A percentile compares a stretch with the other conserved stretches of the same genome.
Evolutionary conservation across 2,797 vertebrate genomes (phyloP).

Genomic region (Acanthiza pusilla): DNA sequence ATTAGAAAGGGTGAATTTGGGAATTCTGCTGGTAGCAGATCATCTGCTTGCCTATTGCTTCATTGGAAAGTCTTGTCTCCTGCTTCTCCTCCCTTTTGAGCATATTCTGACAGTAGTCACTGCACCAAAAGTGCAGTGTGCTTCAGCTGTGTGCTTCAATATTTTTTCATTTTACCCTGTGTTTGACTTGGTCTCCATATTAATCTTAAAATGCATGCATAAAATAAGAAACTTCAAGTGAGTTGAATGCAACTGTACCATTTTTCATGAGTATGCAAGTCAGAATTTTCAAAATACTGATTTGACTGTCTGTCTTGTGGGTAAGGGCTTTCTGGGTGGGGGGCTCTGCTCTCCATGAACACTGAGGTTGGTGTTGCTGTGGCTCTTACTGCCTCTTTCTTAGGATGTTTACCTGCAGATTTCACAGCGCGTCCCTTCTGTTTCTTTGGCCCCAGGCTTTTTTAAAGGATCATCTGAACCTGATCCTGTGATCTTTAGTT

Average conservation of each 20-base stretch:
- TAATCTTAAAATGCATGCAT: not conserved
- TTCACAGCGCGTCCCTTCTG: not conserved
- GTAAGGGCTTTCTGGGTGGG: not conserved
- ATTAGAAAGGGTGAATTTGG: slow-evolving; percentile 34
- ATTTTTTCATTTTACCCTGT: not conserved
- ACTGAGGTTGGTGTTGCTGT: not conserved
- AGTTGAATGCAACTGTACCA: not conserved
- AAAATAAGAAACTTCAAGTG: not conserved
- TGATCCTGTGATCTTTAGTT: not conserved
- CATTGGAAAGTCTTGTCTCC: not conserved
- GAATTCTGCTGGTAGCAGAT: slow-evolving; percentile 21
- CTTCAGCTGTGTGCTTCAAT: not conserved
- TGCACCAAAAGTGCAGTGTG: not conserved
- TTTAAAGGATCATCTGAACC: not conserved
- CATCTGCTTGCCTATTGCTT: not conserved
- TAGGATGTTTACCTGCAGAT: not conserved
- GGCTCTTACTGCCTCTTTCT: not conserved
- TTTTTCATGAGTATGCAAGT: not conserved
- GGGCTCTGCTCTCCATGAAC: not conserved
- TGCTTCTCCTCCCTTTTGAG: not conserved
- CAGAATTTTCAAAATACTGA: not conserved
- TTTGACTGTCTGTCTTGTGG: not conserved
- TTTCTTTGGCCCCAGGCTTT: not conserved
- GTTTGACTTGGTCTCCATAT: not conserved
- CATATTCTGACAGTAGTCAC: not conserved